These are phyloP conservation scores for Sebastiscus albofasciatus DNA, from an alignment of 2,797 vertebrate genomes.

Conservation along the genomic window DNA sequence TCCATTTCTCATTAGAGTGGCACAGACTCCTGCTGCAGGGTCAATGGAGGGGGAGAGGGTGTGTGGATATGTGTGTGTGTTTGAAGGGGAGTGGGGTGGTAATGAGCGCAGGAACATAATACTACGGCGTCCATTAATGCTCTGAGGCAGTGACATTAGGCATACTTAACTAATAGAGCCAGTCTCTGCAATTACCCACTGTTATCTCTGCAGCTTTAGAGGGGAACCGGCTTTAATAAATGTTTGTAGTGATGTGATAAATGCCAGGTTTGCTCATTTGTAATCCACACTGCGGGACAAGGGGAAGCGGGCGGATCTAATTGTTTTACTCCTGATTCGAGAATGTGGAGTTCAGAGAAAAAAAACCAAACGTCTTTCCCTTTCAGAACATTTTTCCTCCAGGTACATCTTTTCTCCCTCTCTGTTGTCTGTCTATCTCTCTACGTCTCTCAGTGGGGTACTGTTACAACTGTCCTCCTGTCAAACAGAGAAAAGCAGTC, in stretches of 20 bases:
- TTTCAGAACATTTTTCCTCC: constrained; percentile 44
- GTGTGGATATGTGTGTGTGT: constrained; percentile 53
- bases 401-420: constrained; percentile 41
- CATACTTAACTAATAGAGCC: constrained; percentile 88
- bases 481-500: constrained; percentile 71
- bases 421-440: constrained; percentile 25
- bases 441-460: constrained; percentile 60
- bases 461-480: constrained; percentile 75
- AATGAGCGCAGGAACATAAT: constrained; percentile 87
- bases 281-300: constrained; percentile 79
- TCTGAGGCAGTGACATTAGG: constrained; percentile 86
- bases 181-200: constrained; percentile 85
- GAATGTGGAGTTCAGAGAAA: constrained; percentile 52
- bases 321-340: constrained; percentile 76
- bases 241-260: constrained; percentile 85
- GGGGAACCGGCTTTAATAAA: constrained; percentile 81
- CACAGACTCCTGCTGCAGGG: constrained; percentile 85
- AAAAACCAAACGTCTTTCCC: constrained; percentile 17
- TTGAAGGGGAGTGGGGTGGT: constrained; percentile 80
- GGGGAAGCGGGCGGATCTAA: constrained; percentile 73
- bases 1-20: constrained; percentile 88
- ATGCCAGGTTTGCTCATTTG: constrained; percentile 83
- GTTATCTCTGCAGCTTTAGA: constrained; percentile 84
- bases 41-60: constrained; percentile 79
- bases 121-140: constrained; percentile 87